Conservation (phyloP, 1,140 invertebrate genomes). For the Drosophila bifasciata region DNA sequence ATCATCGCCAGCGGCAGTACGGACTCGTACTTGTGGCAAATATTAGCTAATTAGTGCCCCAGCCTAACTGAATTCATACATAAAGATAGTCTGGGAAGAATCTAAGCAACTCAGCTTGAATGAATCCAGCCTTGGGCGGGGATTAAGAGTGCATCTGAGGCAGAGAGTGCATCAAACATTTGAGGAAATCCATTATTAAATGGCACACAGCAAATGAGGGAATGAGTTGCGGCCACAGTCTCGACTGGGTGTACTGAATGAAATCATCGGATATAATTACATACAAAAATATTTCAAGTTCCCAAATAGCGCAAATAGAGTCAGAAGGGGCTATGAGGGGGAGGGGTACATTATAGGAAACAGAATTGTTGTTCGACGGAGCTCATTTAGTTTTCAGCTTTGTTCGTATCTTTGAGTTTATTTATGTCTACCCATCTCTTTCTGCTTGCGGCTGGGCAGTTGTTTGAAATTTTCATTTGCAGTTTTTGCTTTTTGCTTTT, state of each 20-base stretch:
- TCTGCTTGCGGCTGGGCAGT: conserved; percentile 29
- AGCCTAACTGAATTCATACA: conserved; percentile 46
- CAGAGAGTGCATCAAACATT: conserved; percentile 30
- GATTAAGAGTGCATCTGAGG: conserved; percentile 40
- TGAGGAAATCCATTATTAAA: conserved; percentile 26
- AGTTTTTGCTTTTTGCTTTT: conserved; percentile 53
- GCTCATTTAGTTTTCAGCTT: conserved; percentile 69
- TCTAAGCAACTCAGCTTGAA: conserved; percentile 33
- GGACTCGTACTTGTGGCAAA: conserved; percentile 37
- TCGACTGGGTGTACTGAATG: conserved; percentile 62
- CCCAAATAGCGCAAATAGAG: conserved; percentile 42
- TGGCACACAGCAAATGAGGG: conserved; percentile 12
- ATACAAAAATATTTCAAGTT: conserved; percentile 69
- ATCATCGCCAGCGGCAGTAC: conserved; percentile 54
- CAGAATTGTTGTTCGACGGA: conserved; percentile 42
- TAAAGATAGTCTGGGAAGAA: conserved; percentile 24
- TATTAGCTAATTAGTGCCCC: conserved; percentile 69
- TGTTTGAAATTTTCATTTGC: conserved; percentile 78
- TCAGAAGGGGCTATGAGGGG: background rate
- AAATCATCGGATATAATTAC: conserved; percentile 76
- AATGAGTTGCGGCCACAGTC: conserved; percentile 20
- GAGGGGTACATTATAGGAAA: conserved; percentile 25
- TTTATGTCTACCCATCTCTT: conserved; percentile 53
- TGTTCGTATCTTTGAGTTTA: conserved; percentile 38
- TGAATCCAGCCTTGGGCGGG: conserved; percentile 67